These are phyloP conservation scores for Drosophila villosipedis DNA, from an alignment of 2,888 invertebrate species.

Conservation along the genomic window DNA sequence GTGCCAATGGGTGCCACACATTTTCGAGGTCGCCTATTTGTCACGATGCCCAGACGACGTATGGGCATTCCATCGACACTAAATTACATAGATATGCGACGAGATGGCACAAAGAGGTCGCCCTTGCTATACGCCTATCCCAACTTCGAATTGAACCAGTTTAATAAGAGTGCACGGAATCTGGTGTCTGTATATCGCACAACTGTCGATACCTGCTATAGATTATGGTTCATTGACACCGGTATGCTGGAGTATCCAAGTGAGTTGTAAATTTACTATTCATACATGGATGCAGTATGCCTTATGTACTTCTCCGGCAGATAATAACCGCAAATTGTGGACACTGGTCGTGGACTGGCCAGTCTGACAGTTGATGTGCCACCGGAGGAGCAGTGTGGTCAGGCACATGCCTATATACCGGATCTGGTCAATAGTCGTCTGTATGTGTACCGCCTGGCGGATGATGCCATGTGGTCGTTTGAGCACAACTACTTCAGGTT, in stretches of 20 bases:
- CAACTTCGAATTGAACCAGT: slow-evolving; percentile 77
- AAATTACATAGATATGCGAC: slow-evolving; percentile 85
- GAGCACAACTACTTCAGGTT: slow-evolving; percentile 91
- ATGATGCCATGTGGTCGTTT: slow-evolving; percentile 89
- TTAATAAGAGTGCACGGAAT: slow-evolving; percentile 68
- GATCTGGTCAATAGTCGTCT: slow-evolving; percentile 80
- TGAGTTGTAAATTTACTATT: slow-evolving; percentile 73
- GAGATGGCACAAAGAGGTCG: slow-evolving; percentile 79
- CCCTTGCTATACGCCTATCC: slow-evolving; percentile 84
- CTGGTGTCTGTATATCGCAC: slow-evolving; percentile 91
- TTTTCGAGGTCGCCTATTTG: slow-evolving; percentile 87
- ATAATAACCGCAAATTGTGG: slow-evolving; percentile 84
- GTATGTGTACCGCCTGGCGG: slow-evolving; percentile 84
- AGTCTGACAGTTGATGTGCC: slow-evolving; percentile 90
- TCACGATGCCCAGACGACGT: slow-evolving; percentile 90
- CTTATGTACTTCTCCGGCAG: slow-evolving; percentile 41
- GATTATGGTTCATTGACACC: slow-evolving; percentile 93
- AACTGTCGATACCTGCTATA: slow-evolving; percentile 89
- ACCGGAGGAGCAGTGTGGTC: slow-evolving; percentile 86
- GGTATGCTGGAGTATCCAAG: slow-evolving; percentile 90
- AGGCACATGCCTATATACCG: slow-evolving; percentile 90
- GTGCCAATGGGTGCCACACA: slow-evolving; percentile 84
- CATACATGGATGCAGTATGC: background rate
- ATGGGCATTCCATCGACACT: slow-evolving; percentile 88
- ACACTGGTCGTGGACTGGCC: slow-evolving; percentile 87